Conservation (phyloP, 2,797 vertebrate genomes). For the Pempheris klunzingeri region DNA sequence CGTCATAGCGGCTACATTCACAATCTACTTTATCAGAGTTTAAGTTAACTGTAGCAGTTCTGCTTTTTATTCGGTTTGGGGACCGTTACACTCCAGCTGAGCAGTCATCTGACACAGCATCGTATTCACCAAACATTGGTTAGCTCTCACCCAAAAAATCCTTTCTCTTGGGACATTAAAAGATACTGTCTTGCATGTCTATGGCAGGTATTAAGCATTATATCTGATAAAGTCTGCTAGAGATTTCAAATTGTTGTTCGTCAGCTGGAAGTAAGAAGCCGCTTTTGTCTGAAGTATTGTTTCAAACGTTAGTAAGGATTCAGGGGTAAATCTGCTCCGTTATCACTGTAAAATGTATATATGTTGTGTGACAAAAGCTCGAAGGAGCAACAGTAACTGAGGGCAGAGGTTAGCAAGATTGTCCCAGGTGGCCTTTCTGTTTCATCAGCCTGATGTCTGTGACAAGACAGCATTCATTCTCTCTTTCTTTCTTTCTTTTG, state of each 20-base stretch:
- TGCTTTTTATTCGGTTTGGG: not conserved
- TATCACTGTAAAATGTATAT: not conserved
- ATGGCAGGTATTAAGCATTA: no score
- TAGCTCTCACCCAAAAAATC: not conserved
- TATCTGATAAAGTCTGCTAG: no score
- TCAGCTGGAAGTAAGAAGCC: not conserved
- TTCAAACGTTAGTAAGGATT: not conserved
- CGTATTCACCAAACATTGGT: not conserved
- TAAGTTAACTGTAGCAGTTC: not conserved
- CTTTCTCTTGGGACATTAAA: not conserved
- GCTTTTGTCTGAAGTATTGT: not conserved
- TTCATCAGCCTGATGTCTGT: constrained; percentile 16
- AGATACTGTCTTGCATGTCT: not conserved
- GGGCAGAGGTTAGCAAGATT: not conserved
- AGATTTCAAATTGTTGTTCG: not conserved
- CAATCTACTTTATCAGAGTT: constrained; percentile 1
- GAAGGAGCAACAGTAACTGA: not conserved
- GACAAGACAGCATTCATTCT: constrained; percentile 14
- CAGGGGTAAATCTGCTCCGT: not conserved
- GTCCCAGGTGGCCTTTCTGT: constrained; percentile 9
- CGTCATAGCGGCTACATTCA: no score
- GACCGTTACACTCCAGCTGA: not conserved
- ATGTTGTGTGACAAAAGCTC: not conserved
- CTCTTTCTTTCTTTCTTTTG: constrained; percentile 18
- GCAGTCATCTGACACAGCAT: not conserved